These are phyloP conservation scores for Vanacampus margaritifer DNA, from an alignment of 2,113 vertebrate genomes.

Conservation along the genomic window DNA sequence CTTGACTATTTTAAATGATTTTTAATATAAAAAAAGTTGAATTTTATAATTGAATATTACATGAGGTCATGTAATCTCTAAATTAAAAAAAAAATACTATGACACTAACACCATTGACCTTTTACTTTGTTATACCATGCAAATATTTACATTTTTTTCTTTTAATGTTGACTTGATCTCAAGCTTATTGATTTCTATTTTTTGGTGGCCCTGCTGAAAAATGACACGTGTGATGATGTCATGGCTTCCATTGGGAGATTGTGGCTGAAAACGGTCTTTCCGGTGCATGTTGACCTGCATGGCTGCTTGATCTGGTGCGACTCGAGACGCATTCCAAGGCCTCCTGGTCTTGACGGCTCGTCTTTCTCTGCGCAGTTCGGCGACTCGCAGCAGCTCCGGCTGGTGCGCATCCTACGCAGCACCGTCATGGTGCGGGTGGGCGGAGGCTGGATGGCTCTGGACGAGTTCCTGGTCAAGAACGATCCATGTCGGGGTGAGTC, in stretches of 20 bases:
- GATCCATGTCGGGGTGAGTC: conserved; percentile 96
- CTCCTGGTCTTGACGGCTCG: not conserved
- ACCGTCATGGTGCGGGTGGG: conserved; percentile 98
- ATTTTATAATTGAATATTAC: no score
- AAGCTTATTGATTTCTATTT: no score
- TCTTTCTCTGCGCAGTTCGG: conserved; percentile 79
- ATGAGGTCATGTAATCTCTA: no score
- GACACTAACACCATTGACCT: no score
- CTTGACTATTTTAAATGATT: no score
- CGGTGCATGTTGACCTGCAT: not conserved
- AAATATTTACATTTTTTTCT: no score
- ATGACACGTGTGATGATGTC: not conserved
- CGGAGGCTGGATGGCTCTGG: conserved; percentile 98
- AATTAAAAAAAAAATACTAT: no score
- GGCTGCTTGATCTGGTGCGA: conserved; percentile 25
- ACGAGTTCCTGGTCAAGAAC: conserved; percentile 97
- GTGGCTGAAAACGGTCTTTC: not conserved
- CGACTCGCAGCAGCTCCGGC: conserved; percentile 96
- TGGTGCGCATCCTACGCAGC: conserved; percentile 95
- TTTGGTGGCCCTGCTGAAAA: not conserved
- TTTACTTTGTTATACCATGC: no score
- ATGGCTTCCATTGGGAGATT: not conserved
- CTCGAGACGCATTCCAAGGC: no score
- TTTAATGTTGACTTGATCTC: no score
- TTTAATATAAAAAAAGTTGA: no score